A percentile compares a stretch with the other conserved stretches of the same genome.
Conservation (phyloP, 2,888 invertebrate genomes). For the Cheilosia scutellata region DNA sequence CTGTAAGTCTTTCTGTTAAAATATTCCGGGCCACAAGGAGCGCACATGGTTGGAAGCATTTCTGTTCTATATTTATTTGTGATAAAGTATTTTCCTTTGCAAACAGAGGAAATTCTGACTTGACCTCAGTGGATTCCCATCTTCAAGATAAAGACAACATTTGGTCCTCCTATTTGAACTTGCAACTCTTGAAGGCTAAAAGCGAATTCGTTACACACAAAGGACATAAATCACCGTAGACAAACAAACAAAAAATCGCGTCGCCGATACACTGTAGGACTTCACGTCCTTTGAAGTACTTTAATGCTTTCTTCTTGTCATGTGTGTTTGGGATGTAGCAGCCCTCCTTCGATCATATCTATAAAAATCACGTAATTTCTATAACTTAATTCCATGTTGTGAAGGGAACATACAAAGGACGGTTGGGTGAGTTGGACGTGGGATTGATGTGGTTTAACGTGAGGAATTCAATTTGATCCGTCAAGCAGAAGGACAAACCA, state of each 20-base stretch:
- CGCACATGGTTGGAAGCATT: conserved; percentile 36
- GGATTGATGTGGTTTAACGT: conserved; percentile 31
- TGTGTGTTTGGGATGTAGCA: conserved; percentile 47
- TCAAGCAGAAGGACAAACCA: conserved; percentile 32
- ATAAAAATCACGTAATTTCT: conserved; percentile 76
- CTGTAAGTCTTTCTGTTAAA: conserved; percentile 40
- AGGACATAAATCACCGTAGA: conserved; percentile 69
- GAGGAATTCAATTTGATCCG: conserved; percentile 66
- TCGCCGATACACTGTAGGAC: conserved; percentile 52
- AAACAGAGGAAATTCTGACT: conserved; percentile 50
- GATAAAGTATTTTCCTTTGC: conserved; percentile 68
- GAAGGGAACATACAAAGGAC: conserved; percentile 46
- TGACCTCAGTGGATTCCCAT: conserved; percentile 57
- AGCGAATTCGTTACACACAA: conserved; percentile 69
- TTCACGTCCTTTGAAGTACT: conserved; percentile 68
- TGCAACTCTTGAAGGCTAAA: conserved; percentile 58
- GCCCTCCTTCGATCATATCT: conserved; percentile 59
- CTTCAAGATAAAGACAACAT: conserved; percentile 68
- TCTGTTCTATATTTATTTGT: conserved; percentile 48
- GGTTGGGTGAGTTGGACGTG: conserved; percentile 22
- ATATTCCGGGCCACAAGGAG: conserved; percentile 43
- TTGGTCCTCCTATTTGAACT: conserved; percentile 61
- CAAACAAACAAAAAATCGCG: conserved; percentile 22
- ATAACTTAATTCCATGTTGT: conserved; percentile 71
- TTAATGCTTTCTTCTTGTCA: conserved; percentile 67